These are phyloP conservation scores for Diphyllodes magnificus DNA, from an alignment of 2,113 vertebrate species.

Conservation along the genomic window DNA sequence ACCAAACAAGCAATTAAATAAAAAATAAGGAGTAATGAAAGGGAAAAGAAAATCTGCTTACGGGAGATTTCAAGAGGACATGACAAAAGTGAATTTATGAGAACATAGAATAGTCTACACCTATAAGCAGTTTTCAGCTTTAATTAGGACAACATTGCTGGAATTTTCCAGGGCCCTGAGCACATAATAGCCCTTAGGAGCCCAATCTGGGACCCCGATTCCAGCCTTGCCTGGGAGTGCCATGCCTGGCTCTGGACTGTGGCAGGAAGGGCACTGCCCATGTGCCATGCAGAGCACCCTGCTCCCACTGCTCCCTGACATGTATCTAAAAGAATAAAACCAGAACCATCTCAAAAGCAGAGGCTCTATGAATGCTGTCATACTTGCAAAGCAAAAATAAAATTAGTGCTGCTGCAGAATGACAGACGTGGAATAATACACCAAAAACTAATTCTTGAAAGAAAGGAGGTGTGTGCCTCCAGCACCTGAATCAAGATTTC, in stretches of 20 bases:
- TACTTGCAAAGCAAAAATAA: background rate
- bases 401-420: background rate
- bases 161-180: background rate
- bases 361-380: background rate
- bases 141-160: background rate
- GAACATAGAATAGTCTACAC: background rate
- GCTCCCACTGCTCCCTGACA: background rate
- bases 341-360: background rate
- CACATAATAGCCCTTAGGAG: background rate
- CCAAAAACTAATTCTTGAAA: background rate
- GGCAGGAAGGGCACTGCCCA: background rate
- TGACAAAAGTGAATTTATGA: background rate
- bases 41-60: background rate
- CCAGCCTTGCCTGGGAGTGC: background rate
- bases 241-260: background rate
- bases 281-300: background rate
- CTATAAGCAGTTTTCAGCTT: background rate
- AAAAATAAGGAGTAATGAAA: background rate
- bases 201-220: background rate
- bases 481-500: background rate
- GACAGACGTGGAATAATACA: background rate
- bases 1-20: background rate
- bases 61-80: background rate
- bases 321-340: background rate
- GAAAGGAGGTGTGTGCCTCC: background rate